Evolutionary conservation across 2,797 vertebrate species (phyloP).

Genomic region (Syndactyla subalaris): DNA sequence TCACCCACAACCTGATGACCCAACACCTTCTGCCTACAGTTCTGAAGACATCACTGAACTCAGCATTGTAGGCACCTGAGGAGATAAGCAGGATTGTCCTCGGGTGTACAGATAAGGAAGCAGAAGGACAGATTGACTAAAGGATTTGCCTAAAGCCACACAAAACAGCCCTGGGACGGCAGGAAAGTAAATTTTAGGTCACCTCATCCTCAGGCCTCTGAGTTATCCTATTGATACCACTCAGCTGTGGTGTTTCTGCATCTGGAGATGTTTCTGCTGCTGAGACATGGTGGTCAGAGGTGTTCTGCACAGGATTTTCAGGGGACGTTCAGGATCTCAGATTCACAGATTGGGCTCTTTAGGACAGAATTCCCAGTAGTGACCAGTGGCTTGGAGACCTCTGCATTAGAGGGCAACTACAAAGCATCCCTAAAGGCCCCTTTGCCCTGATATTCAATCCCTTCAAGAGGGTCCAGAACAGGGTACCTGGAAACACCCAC

Average conservation of each 20-base stretch:
- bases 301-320: background rate
- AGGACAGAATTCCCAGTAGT: background rate
- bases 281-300: background rate
- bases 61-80: background rate
- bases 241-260: accelerated
- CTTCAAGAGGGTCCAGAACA: background rate
- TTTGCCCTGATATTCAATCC: accelerated
- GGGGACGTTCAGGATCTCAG: background rate
- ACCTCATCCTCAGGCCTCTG: background rate
- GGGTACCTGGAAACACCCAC: background rate
- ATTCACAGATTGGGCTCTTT: background rate
- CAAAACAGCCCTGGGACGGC: background rate
- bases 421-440: background rate
- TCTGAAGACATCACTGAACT: background rate
- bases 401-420: background rate
- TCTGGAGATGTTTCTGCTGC: background rate
- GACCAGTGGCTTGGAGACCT: background rate
- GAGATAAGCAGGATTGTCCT: background rate
- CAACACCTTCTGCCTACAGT: background rate
- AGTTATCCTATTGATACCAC: background rate
- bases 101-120: background rate
- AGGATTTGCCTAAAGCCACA: background rate
- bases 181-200: background rate
- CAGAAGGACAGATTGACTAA: background rate
- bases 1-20: background rate